These are phyloP conservation scores for Cerceris ruficornis DNA, from an alignment of 2,888 invertebrate genomes.

Conservation along the genomic window DNA sequence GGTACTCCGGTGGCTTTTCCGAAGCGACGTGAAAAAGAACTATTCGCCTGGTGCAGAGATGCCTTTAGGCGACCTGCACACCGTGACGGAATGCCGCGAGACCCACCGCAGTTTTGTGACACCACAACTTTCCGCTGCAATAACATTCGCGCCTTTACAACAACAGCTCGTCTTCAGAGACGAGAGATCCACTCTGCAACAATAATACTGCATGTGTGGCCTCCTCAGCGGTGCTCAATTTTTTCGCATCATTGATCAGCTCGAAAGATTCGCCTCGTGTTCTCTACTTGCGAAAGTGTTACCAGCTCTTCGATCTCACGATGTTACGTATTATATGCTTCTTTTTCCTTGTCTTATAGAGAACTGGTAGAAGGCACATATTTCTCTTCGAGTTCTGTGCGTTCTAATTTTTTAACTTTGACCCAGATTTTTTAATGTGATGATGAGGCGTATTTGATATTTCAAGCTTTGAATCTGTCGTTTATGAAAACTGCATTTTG, in stretches of 20 bases:
- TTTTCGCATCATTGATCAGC: slow-evolving; percentile 34
- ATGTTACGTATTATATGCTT: no score
- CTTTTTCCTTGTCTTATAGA: no score
- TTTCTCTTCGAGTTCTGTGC: no score
- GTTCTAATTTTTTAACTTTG: no score
- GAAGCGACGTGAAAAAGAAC: slow-evolving; percentile 19
- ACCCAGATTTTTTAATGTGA: no score
- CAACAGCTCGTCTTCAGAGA: slow-evolving; percentile 68
- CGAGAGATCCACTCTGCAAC: slow-evolving; percentile 76
- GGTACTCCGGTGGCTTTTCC: slow-evolving; percentile 20
- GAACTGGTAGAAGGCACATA: no score
- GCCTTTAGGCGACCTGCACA: slow-evolving; percentile 51
- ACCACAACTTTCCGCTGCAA: slow-evolving; percentile 74
- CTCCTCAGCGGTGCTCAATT: slow-evolving; percentile 66
- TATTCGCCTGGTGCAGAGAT: slow-evolving; percentile 38
- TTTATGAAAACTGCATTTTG: no score
- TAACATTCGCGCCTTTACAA: slow-evolving; percentile 74
- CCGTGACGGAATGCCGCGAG: slow-evolving; percentile 35
- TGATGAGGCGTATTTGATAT: no score
- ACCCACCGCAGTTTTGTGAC: slow-evolving; percentile 75
- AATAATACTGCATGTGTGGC: slow-evolving; percentile 79
- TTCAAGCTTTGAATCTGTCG: no score
- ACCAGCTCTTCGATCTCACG: no score
- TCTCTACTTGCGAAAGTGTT: no score
- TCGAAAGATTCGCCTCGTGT: no score